Base-by-base conservation (phyloP, 1,140 invertebrate species). In the Bombus confusus region DNA sequence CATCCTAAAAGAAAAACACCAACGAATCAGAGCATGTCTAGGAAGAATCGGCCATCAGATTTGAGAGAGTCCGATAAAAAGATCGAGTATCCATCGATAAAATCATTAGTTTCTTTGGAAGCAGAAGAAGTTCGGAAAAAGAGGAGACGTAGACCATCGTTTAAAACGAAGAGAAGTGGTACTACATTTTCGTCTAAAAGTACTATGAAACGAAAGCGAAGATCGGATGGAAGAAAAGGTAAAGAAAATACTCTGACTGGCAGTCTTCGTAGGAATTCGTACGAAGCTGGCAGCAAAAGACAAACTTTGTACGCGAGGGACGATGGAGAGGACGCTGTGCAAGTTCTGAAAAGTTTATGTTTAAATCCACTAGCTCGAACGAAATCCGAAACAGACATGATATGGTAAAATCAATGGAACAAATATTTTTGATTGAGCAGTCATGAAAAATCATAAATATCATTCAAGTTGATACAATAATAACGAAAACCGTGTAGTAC, bases 251-350 rank as follows among this genome's bases (percentile, higher is more conserved):
- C 68, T 9, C 1, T 83, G 52, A 31, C 47, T 47, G 73, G 39
- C 57, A 90, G 43, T 10, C 80, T 90, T 15, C 52, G 79, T 13
- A 89, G 64, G 43, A 80, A 71, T n/a, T 91, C 88, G 1, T 13
- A 78, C 10, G 74, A 69, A 18, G 1, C 22, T 5, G 87, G 80
- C 41, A 93, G 77, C 64, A 95, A 95, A 82, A 91, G 95, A 47
- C 92, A 91, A 22, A 94, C 95, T n/a, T 89, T 95, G 15, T 95
- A 95, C 69, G 95, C 94, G 1, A 95, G 92, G 83, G 93, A 95
- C 43, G 92, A 95, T 12, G 94, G 93, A 0, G 92, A 93, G 0
- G 94, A 95, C 18, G 92, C 94, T 66, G 92, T 94, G 9, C 85
- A 93, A 41, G 94, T 93, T n/a, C 85, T 95, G 8, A 93, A 91